Percentiles rank a stretch among this genome's conserved stretches.
Evolutionary conservation across 2,888 invertebrate genomes (phyloP).

Genomic region (Idaea biselata): DNA sequence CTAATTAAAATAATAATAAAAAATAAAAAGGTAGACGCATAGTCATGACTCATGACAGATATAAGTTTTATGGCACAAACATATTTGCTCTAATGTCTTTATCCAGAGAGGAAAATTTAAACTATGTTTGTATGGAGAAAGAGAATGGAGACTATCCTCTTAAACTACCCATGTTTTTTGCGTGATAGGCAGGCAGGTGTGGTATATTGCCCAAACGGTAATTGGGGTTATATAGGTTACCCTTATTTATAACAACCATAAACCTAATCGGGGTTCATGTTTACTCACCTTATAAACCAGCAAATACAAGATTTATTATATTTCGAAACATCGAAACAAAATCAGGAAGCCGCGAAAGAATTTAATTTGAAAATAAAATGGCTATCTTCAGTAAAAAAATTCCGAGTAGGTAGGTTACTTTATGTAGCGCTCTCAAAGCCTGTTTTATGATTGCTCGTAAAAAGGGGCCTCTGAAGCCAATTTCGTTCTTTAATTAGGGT

Average conservation of each 20-base stretch:
- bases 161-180: background rate
- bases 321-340: conserved; percentile 30
- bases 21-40: no score
- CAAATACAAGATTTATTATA: background rate
- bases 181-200: background rate
- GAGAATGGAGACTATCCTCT: no score
- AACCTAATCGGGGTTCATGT: background rate
- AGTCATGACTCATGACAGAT: no score
- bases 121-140: no score
- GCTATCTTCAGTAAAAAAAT: conserved; percentile 58
- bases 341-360: conserved; percentile 47
- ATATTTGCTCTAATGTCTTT: no score
- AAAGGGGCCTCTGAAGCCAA: conserved; percentile 59
- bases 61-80: no score
- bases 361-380: conserved; percentile 59
- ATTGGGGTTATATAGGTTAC: no score
- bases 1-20: no score
- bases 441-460: conserved; percentile 74
- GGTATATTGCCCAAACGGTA: background rate
- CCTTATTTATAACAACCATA: background rate
- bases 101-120: no score
- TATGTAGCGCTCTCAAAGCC: conserved; percentile 62
- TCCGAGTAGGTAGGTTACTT: conserved; percentile 53
- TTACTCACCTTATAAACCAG: background rate
- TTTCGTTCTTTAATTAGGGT: conserved; percentile 72